A percentile compares a stretch with the other conserved stretches of the same genome.
Conservation (phyloP, 2,113 vertebrate species). For the Oriolus oriolus region DNA sequence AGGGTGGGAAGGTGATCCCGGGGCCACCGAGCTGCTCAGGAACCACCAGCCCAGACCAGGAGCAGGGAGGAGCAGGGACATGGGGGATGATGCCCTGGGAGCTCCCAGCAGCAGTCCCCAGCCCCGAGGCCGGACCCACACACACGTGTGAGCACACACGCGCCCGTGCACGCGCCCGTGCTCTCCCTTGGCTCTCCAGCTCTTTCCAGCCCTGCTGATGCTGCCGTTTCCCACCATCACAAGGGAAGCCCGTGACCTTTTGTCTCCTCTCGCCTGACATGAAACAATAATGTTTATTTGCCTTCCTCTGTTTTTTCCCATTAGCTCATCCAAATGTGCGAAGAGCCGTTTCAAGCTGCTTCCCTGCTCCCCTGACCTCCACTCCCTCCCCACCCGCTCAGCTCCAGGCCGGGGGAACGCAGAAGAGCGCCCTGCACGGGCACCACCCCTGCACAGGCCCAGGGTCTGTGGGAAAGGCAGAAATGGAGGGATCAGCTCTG, state of each 20-base stretch:
- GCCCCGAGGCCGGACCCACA: fast-evolving
- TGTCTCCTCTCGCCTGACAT: conserved; percentile 57
- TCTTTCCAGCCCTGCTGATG: conserved; percentile 56
- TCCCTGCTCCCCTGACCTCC: not conserved
- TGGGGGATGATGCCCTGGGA: fast-evolving
- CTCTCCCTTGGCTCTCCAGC: not conserved
- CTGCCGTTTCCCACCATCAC: conserved; percentile 43
- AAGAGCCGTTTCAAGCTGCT: conserved; percentile 20
- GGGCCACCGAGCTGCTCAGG: fast-evolving
- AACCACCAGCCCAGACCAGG: not conserved
- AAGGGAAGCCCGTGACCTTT: conserved; percentile 65
- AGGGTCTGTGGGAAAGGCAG: fast-evolving
- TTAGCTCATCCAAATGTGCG: conserved; percentile 55
- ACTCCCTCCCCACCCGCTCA: not conserved
- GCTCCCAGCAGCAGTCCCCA: not conserved
- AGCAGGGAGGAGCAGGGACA: not conserved
- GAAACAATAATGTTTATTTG: conserved; percentile 66
- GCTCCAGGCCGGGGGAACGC: not conserved
- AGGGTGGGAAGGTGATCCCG: fast-evolving
- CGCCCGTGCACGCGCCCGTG: fast-evolving
- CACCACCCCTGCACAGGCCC: not conserved
- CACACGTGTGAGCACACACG: not conserved
- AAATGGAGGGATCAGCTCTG: fast-evolving
- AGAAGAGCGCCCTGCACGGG: not conserved
- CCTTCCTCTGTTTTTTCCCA: conserved; percentile 57